phyloP scores from a whole-genome alignment of 2,113 vertebrate species.

The Callospermophilus lateralis region DNA sequence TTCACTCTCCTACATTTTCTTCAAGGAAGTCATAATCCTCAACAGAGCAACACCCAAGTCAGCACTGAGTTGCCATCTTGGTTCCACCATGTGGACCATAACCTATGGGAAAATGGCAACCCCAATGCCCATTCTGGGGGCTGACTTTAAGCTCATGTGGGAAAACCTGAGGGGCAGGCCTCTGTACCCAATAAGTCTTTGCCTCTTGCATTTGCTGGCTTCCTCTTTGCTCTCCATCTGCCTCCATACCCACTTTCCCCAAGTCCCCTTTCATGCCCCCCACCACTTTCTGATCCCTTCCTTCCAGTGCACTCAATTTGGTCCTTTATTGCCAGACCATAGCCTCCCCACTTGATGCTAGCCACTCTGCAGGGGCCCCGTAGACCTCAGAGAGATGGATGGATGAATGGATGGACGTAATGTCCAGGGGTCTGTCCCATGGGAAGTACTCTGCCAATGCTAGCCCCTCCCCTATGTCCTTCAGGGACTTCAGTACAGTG shows the following conservation, averaged over 20 bases:
- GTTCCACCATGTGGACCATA: not conserved
- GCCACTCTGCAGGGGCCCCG: not conserved
- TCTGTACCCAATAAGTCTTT: not conserved
- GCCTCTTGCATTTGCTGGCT: not conserved
- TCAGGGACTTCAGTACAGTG: too few relatives aligned
- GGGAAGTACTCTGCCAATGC: not conserved
- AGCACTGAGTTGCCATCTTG: not conserved
- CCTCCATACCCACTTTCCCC: not conserved
- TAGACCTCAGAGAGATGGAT: not conserved
- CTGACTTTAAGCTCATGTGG: not conserved
- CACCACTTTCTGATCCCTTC: not conserved
- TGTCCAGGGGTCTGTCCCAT: not conserved
- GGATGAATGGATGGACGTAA: not conserved
- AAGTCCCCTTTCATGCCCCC: not conserved
- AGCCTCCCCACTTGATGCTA: not conserved
- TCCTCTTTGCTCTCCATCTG: not conserved
- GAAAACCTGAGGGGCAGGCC: not conserved
- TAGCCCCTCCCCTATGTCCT: not conserved
- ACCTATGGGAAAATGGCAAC: not conserved
- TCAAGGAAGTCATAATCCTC: not conserved
- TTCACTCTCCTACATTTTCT: not conserved
- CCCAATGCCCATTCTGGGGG: not conserved
- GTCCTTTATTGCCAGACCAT: not conserved
- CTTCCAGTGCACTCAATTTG: not conserved
- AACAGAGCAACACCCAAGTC: not conserved